Conservation (phyloP, 2,888 invertebrate genomes). For the Himalopsyche kuldschensis region DNA sequence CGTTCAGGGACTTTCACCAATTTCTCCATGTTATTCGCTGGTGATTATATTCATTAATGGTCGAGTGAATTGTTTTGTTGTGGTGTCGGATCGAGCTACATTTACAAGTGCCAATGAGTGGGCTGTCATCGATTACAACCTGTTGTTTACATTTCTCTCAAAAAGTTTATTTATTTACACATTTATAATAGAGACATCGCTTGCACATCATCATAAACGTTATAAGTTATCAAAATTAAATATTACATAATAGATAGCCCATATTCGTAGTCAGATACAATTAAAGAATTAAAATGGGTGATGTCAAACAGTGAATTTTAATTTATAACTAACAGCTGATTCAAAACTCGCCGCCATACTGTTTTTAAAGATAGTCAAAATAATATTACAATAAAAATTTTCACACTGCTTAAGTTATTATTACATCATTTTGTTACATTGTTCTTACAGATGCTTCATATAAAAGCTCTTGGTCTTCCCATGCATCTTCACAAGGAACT, state of each 20-base stretch:
- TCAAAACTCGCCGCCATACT: too few relatives aligned
- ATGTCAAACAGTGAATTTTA: too few relatives aligned
- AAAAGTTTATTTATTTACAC: neutral
- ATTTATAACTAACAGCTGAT: too few relatives aligned
- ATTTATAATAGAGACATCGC: neutral
- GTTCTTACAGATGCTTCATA: constrained; percentile 79
- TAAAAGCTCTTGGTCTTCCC: constrained; percentile 84
- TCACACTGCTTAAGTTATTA: neutral
- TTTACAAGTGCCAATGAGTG: neutral
- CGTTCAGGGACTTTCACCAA: constrained; percentile 91
- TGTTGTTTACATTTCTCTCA: constrained; percentile 25
- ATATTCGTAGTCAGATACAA: too few relatives aligned
- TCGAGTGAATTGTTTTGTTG: neutral
- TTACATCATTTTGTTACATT: constrained; percentile 38
- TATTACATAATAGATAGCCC: too few relatives aligned
- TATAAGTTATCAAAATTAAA: too few relatives aligned
- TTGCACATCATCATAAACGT: too few relatives aligned
- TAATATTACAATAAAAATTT: too few relatives aligned
- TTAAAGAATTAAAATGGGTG: too few relatives aligned
- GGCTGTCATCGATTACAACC: neutral
- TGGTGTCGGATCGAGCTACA: neutral
- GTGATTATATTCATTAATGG: constrained; percentile 49
- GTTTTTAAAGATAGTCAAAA: too few relatives aligned
- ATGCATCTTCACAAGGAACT: constrained; percentile 70
- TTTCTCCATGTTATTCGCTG: constrained; percentile 94